phyloP scores from a whole-genome alignment of 1,140 invertebrate genomes.

The Antheraea mylitta region DNA sequence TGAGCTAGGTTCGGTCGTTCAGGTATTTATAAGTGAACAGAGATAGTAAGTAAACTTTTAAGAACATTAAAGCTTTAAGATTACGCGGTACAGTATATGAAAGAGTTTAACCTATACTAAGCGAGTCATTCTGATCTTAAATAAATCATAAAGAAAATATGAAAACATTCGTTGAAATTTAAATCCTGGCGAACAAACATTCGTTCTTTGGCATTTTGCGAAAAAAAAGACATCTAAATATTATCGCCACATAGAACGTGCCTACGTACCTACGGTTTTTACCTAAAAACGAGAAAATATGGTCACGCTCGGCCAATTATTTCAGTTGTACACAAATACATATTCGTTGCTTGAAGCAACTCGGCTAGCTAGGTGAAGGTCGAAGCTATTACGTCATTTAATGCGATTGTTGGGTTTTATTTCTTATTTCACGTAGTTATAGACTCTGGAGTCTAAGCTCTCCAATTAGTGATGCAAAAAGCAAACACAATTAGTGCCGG shows the following conservation, averaged over 20 bases:
- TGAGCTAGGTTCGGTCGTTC: no score
- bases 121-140: no score
- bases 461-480: conserved; percentile 8
- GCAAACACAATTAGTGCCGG: conserved; percentile 9
- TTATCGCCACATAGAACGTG: neutral
- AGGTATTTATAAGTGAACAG: no score
- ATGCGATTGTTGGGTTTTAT: conserved; percentile 31
- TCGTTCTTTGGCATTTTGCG: no score
- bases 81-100: no score
- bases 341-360: neutral
- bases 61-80: no score
- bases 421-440: conserved; percentile 21
- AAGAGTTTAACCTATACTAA: no score
- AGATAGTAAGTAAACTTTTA: no score
- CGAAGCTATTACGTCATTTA: conserved; percentile 34
- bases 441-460: neutral
- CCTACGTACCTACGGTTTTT: neutral
- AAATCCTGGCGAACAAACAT: no score
- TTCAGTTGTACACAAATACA: conserved; percentile 27
- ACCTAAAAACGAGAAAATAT: conserved; percentile 13
- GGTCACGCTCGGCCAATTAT: conserved; percentile 33
- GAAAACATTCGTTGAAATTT: no score
- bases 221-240: neutral
- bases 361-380: conserved; percentile 36
- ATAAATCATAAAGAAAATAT: no score